Percentiles rank a stretch among this genome's conserved stretches.
These are phyloP conservation scores for Melipona quadrifasciata DNA, from an alignment of 1,140 invertebrate genomes.

Conservation along the genomic window DNA sequence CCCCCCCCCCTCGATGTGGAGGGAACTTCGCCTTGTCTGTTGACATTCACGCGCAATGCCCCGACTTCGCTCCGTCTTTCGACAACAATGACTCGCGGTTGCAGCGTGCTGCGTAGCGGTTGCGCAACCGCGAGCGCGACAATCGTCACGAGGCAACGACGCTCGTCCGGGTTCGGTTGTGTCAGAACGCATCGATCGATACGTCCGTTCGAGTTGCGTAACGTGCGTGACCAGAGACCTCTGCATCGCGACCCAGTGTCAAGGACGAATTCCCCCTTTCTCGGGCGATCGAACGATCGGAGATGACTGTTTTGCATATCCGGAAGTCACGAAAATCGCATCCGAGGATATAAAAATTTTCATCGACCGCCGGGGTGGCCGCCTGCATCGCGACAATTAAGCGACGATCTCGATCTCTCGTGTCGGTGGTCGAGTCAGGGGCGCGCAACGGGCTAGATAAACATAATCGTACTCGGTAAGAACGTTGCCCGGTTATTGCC, in stretches of 20 bases:
- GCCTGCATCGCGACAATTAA: background rate
- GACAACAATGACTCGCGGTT: conserved; percentile 19
- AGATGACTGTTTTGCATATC: background rate
- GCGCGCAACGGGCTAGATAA: background rate
- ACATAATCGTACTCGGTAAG: conserved; percentile 1
- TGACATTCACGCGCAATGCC: conserved; percentile 28
- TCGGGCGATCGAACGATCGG: background rate
- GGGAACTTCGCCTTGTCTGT: background rate
- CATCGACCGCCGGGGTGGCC: background rate
- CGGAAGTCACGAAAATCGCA: background rate
- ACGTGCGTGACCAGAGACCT: background rate
- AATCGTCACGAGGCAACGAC: background rate
- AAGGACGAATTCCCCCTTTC: no score
- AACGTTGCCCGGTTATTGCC: conserved; percentile 17
- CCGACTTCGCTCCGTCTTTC: background rate
- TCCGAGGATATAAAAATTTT: background rate
- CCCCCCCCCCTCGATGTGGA: no score
- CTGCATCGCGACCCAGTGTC: no score
- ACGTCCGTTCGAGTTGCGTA: background rate
- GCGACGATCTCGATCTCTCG: background rate
- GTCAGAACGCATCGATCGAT: conserved; percentile 8
- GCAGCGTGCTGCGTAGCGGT: background rate
- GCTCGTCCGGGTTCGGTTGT: background rate
- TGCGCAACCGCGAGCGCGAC: conserved; percentile 8
- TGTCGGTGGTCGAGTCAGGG: background rate